Evolutionary conservation across 92 coral and sea anemone species (phyloP), one percentile per base, ranked within the genome.

Genomic region (Siderastrea siderea): DNA sequence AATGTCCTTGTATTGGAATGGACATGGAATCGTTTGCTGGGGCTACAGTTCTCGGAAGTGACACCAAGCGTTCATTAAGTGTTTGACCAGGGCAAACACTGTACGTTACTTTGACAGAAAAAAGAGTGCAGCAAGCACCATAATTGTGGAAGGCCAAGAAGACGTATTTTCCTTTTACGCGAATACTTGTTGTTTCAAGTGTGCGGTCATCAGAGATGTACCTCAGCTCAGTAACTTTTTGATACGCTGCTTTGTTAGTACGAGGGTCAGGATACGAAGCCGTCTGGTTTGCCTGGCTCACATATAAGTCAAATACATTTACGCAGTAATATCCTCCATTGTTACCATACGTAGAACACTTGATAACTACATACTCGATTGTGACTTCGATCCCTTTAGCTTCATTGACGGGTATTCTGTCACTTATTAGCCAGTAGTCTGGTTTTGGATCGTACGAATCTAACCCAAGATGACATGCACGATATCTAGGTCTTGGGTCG

Each of bases 111-210:
- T 55, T 80, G 6, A 96, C 89, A 19, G 84, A 78, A 26, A 61
- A 86, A 6, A 96, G 60, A 7, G 78, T 77, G 48, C 75, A 74
- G 51, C 99, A 95, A 0, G 81, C 85, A 9, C 98, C 99, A 83
- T 87, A 77, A 80, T 94, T 92, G 14, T 71, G 90, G 62, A 94
- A 75, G 2, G 95, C 97, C 3, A 94, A 75, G 46, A 78, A 81
- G 45, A 94, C 1, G 3, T 90, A 85, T 7, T 61, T 77, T 46
- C 15, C 65, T 4, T 17, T 82, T 47, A 89, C 57, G 3, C 44
- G 10, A 53, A 52, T 26, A 26, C 38, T 26, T 26, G 38, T 26
- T 26, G 38, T 26, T 26, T 26, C 38, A 26, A 26, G 38, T 26
- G 38, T 26, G 38, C 38, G 38, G 38, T 26, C 38, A 26, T 26